Percentiles rank a stretch among this genome's conserved stretches.
phyloP scores from a whole-genome alignment of 2,797 vertebrate genomes.

The Ceyx erithaca region DNA sequence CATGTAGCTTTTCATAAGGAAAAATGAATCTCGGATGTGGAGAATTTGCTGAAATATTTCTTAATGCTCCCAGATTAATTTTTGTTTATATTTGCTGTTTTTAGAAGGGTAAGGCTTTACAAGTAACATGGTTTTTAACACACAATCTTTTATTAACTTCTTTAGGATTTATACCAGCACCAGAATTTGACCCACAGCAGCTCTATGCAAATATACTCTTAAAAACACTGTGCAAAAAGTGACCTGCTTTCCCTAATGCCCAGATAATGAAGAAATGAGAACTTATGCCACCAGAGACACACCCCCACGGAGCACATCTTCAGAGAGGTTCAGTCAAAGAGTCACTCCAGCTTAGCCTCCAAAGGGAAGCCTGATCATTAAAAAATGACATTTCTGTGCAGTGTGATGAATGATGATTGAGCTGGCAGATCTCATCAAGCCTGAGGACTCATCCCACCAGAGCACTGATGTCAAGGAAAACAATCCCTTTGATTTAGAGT shows the following conservation, averaged over 20 bases:
- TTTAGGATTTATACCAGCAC: background rate
- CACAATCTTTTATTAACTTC: background rate
- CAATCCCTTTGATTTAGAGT: background rate
- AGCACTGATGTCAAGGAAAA: background rate
- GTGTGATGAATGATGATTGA: background rate
- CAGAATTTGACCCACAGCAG: background rate
- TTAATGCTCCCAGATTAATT: background rate
- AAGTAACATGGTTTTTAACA: background rate
- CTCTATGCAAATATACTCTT: background rate
- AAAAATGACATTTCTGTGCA: background rate
- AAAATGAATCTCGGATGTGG: background rate
- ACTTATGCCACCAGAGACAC: background rate
- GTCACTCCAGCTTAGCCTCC: background rate
- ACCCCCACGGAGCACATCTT: background rate
- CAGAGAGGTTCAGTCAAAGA: background rate
- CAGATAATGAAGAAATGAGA: constrained; percentile 34
- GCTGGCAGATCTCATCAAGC: background rate
- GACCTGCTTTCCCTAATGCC: background rate
- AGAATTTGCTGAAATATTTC: background rate
- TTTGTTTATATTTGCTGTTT: background rate
- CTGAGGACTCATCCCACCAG: background rate
- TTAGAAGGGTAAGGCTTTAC: background rate
- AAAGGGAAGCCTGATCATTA: background rate
- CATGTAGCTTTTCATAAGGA: background rate
- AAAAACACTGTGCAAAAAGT: constrained; percentile 2